These are phyloP conservation scores for Drosophila yakuba DNA, from an alignment of 1,140 invertebrate genomes.

Conservation along the genomic window DNA sequence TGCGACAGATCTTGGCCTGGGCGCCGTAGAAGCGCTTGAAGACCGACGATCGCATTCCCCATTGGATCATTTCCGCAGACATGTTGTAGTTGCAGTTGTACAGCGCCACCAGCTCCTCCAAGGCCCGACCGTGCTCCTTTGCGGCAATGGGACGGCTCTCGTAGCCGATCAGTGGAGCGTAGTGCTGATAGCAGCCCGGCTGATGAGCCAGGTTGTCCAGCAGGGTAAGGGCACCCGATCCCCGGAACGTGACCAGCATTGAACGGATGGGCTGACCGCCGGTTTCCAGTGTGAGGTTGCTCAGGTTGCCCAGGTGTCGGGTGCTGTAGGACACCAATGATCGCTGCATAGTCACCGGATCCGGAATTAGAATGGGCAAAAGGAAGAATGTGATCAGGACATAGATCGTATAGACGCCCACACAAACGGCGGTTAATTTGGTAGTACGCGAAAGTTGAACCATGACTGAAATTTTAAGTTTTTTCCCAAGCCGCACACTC, in stretches of 20 bases:
- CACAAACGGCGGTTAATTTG: conserved; percentile 57
- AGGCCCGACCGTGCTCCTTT: background rate
- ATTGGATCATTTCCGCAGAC: conserved; percentile 41
- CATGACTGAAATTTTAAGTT: conserved; percentile 8
- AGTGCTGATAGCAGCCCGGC: conserved; percentile 65
- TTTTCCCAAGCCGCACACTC: background rate
- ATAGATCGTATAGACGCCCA: conserved; percentile 54
- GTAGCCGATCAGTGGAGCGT: conserved; percentile 46
- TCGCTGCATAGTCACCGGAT: conserved; percentile 44
- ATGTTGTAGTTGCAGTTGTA: conserved; percentile 57
- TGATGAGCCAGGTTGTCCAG: conserved; percentile 47
- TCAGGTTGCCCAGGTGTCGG: conserved; percentile 38
- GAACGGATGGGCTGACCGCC: conserved; percentile 56
- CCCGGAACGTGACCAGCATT: conserved; percentile 58
- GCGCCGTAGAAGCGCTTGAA: conserved; percentile 62
- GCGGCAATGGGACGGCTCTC: conserved; percentile 7
- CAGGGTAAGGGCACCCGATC: conserved; percentile 54
- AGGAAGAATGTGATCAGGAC: conserved; percentile 53
- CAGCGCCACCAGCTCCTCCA: conserved; percentile 39
- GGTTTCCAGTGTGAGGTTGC: conserved; percentile 44
- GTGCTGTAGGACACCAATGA: conserved; percentile 25
- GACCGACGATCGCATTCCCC: conserved; percentile 25
- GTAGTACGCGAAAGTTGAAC: conserved; percentile 38
- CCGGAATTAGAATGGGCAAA: conserved; percentile 51
- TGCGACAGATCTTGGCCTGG: conserved; percentile 45